Percentiles rank a stretch among this genome's conserved stretches.
phyloP scores from a whole-genome alignment of 53 echinoderm and acorn worm species.

The Pentamera pediparva region DNA sequence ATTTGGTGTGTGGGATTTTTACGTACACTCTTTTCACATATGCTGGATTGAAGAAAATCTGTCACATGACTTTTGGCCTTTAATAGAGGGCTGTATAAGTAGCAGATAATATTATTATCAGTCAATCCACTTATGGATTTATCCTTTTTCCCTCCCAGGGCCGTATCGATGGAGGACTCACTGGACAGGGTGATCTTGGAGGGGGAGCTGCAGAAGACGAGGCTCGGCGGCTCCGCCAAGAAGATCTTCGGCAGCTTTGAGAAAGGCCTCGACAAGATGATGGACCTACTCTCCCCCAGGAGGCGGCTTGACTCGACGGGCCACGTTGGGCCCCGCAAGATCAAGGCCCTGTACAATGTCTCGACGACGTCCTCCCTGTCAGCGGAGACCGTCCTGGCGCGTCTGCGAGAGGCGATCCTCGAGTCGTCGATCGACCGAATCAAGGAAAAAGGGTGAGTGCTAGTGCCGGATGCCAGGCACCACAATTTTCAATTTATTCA shows the following conservation, averaged over 20 bases:
- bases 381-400: slow-evolving; percentile 74
- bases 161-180: slow-evolving; percentile 92
- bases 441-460: slow-evolving; percentile 92
- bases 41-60: too few relatives aligned
- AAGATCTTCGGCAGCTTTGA: slow-evolving; percentile 99
- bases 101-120: too few relatives aligned
- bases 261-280: slow-evolving; percentile 91
- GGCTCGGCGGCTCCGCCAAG: slow-evolving; percentile 86
- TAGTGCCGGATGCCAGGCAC: too few relatives aligned
- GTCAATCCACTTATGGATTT: too few relatives aligned
- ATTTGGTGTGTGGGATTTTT: too few relatives aligned
- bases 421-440: slow-evolving; percentile 68
- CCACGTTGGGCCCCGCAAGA: slow-evolving; percentile 79
- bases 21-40: too few relatives aligned
- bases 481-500: too few relatives aligned
- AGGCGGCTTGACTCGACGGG: slow-evolving; percentile 62
- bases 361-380: slow-evolving; percentile 88
- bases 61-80: too few relatives aligned
- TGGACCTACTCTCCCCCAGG: slow-evolving; percentile 77
- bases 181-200: slow-evolving; percentile 52
- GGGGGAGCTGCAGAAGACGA: slow-evolving; percentile 54
- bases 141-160: slow-evolving; percentile 46
- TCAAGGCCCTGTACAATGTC: slow-evolving; percentile 95
- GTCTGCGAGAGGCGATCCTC: slow-evolving; percentile 69
- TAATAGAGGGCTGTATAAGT: too few relatives aligned